Evolutionary conservation across 2,797 vertebrate species (phyloP).

Genomic region (Cuculus canorus): DNA sequence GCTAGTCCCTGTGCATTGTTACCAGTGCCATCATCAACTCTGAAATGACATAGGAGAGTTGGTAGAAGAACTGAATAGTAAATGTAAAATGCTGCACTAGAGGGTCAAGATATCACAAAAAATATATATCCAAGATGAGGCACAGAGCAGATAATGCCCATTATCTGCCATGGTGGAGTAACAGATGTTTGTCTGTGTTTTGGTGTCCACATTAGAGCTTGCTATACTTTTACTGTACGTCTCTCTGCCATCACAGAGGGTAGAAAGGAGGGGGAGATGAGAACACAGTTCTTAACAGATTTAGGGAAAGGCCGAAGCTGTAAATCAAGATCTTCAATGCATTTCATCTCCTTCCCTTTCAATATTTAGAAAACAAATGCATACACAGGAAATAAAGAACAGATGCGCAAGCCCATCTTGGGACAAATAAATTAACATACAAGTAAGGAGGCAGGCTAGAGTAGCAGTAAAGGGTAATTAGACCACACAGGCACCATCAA

Average conservation of each 20-base stretch:
- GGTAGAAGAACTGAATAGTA: background rate
- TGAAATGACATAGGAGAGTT: background rate
- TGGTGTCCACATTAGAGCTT: background rate
- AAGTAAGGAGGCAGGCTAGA: background rate
- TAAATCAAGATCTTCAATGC: slow-evolving; percentile 59
- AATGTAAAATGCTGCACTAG: background rate
- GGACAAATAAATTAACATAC: slow-evolving; percentile 33
- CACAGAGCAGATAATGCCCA: background rate
- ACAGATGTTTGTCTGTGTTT: background rate
- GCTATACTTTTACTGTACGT: background rate
- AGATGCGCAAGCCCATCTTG: background rate
- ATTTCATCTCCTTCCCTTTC: slow-evolving; percentile 48
- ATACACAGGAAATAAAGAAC: slow-evolving; percentile 63
- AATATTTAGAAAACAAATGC: slow-evolving; percentile 47
- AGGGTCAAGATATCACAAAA: background rate
- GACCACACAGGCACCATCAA: slow-evolving; percentile 50
- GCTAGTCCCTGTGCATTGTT: background rate
- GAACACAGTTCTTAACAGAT: slow-evolving; percentile 1
- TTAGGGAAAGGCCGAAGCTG: slow-evolving; percentile 9
- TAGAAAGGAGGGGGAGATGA: background rate
- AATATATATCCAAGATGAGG: background rate
- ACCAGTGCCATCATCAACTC: background rate
- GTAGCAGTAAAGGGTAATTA: background rate
- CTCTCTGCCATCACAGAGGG: background rate
- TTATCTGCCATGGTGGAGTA: background rate